Percentiles rank a stretch among this genome's conserved stretches.
Conservation (phyloP, 2,797 vertebrate genomes). For the Glyptemys insculpta region DNA sequence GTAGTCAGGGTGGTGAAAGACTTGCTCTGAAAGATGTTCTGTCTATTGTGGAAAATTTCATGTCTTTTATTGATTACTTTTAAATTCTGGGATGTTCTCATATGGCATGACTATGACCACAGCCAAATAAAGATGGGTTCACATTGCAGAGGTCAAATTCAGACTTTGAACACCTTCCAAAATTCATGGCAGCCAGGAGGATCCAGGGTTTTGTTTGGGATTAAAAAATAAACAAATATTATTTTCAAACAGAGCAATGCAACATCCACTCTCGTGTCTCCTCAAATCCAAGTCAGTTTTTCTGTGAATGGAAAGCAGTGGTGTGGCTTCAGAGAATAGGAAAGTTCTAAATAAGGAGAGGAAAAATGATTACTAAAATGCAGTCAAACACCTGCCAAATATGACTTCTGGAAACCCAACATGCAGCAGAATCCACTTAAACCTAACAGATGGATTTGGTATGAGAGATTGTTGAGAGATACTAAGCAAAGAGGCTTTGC, state of each 20-base stretch:
- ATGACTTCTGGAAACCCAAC: fast-evolving
- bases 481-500: too few relatives aligned
- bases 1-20: fast-evolving
- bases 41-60: not conserved
- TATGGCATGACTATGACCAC: not conserved
- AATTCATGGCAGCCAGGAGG: not conserved
- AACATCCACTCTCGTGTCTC: not conserved
- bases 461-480: not conserved
- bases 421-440: not conserved
- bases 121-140: too few relatives aligned
- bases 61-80: not conserved
- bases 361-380: not conserved
- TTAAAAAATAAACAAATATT: not conserved
- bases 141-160: not conserved
- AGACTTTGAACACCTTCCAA: not conserved
- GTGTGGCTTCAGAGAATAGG: not conserved
- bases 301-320: not conserved
- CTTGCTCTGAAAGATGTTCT: fast-evolving
- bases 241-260: not conserved
- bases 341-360: not conserved
- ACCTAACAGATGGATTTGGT: not conserved
- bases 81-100: not conserved
- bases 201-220: not conserved
- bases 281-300: not conserved
- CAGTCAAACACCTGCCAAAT: not conserved